Evolutionary conservation across 2,113 vertebrate genomes (phyloP).

Genomic region (Pogonocichla stellata): DNA sequence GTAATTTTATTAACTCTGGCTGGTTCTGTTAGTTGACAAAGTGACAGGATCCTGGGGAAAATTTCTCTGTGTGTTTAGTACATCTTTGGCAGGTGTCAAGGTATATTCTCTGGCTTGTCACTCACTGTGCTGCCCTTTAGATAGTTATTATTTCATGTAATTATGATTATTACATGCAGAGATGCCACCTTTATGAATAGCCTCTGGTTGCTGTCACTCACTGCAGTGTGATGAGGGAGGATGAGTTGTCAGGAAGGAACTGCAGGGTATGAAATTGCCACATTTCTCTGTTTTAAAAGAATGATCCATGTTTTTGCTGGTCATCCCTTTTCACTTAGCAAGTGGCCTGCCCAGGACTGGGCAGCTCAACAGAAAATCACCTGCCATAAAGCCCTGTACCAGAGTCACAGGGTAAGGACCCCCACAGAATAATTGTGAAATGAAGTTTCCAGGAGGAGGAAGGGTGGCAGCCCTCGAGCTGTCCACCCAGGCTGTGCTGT

Average conservation of each 20-base stretch:
- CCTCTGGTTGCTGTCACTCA: constrained; percentile 78
- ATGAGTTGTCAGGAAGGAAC: constrained; percentile 45
- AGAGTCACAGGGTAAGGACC: not conserved
- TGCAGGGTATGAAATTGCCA: not conserved
- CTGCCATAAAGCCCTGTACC: not conserved
- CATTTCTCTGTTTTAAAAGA: not conserved
- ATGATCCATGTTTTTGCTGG: not conserved
- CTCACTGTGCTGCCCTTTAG: constrained; percentile 70
- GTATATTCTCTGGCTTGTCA: constrained; percentile 75
- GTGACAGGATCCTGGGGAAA: constrained; percentile 68
- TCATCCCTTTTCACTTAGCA: not conserved
- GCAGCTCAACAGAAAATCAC: not conserved
- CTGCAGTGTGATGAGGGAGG: constrained; percentile 32
- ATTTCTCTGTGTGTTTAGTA: constrained; percentile 65
- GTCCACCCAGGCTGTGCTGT: not conserved
- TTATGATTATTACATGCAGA: constrained; percentile 77
- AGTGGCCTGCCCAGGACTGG: not conserved
- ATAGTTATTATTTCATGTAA: constrained; percentile 81
- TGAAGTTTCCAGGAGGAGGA: not conserved
- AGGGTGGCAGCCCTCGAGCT: not conserved
- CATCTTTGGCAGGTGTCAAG: constrained; percentile 76
- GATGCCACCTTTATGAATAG: constrained; percentile 72
- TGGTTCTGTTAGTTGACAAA: constrained; percentile 63
- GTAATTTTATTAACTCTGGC: constrained; percentile 70
- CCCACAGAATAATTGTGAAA: not conserved